These are phyloP conservation scores for Drosophila gaucha DNA, from an alignment of 2,888 invertebrate species.

Conservation along the genomic window DNA sequence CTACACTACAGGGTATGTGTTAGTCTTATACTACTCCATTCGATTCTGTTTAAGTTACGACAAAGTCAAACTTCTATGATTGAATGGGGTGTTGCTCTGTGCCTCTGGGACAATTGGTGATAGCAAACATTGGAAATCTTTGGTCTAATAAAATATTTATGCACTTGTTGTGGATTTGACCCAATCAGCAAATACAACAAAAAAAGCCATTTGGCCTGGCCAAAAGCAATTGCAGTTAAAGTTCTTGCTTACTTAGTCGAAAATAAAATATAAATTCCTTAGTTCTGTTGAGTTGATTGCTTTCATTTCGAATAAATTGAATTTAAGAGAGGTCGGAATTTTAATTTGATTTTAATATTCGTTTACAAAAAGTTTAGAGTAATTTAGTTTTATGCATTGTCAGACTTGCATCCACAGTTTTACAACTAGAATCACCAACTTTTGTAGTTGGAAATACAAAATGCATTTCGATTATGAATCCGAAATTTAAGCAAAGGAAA, in stretches of 20 bases:
- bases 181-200: conserved; percentile 34
- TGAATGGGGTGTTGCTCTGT: conserved; percentile 23
- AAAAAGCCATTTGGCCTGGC: background rate
- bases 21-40: background rate
- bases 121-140: conserved; percentile 26
- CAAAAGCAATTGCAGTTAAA: conserved; percentile 24
- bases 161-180: conserved; percentile 13
- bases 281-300: background rate
- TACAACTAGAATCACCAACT: no score
- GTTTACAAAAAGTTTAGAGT: no score
- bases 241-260: conserved; percentile 17
- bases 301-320: background rate
- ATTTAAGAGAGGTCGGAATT: conserved; percentile 1
- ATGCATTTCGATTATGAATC: no score
- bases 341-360: background rate
- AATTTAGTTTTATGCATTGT: no score
- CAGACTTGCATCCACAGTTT: no score
- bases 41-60: conserved; percentile 21
- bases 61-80: conserved; percentile 32
- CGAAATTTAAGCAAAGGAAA: no score
- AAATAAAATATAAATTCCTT: background rate
- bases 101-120: conserved; percentile 27
- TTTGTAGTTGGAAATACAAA: no score
- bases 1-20: background rate
- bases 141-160: conserved; percentile 44